Conservation (phyloP, 2,888 invertebrate genomes). For the Meiosimyza decipiens region DNA sequence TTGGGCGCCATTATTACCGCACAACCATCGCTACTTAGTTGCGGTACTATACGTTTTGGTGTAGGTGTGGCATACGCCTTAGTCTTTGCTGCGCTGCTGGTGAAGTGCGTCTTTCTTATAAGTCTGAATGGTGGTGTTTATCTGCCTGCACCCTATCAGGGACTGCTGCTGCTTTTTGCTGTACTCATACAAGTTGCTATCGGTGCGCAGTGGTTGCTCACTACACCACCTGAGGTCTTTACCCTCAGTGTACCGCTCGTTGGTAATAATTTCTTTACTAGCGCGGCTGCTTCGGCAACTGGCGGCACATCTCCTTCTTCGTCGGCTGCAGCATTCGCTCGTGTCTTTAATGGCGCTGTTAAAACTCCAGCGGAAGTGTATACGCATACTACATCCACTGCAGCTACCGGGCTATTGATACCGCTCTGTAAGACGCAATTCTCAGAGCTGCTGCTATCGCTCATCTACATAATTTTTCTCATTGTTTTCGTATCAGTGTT, state of each 20-base stretch:
- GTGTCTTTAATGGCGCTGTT: slow-evolving; percentile 44
- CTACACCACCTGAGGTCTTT: slow-evolving; percentile 77
- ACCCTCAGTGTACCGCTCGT: slow-evolving; percentile 65
- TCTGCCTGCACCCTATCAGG: slow-evolving; percentile 92
- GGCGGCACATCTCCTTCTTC: slow-evolving; percentile 40
- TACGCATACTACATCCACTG: slow-evolving; percentile 53
- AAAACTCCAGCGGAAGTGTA: slow-evolving; percentile 52
- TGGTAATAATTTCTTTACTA: slow-evolving; percentile 53
- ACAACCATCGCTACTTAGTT: slow-evolving; percentile 81
- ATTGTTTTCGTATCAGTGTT: slow-evolving; percentile 86
- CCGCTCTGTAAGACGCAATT: slow-evolving; percentile 76
- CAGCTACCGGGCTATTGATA: slow-evolving; percentile 63
- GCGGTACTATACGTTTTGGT: slow-evolving; percentile 84
- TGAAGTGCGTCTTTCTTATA: slow-evolving; percentile 93
- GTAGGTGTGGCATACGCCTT: slow-evolving; percentile 86
- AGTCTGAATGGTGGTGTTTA: slow-evolving; percentile 92
- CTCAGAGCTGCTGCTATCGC: slow-evolving; percentile 79
- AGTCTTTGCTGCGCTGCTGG: slow-evolving; percentile 90
- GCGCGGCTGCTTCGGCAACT: slow-evolving; percentile 55
- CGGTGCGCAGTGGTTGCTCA: slow-evolving; percentile 85
- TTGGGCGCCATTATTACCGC: slow-evolving; percentile 83
- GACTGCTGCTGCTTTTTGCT: slow-evolving; percentile 87
- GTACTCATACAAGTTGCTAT: slow-evolving; percentile 90
- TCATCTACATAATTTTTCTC: slow-evolving; percentile 86
- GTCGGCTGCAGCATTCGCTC: slow-evolving; percentile 45